These are phyloP conservation scores for Polyergus mexicanus DNA, from an alignment of 1,140 invertebrate genomes.

Conservation along the genomic window DNA sequence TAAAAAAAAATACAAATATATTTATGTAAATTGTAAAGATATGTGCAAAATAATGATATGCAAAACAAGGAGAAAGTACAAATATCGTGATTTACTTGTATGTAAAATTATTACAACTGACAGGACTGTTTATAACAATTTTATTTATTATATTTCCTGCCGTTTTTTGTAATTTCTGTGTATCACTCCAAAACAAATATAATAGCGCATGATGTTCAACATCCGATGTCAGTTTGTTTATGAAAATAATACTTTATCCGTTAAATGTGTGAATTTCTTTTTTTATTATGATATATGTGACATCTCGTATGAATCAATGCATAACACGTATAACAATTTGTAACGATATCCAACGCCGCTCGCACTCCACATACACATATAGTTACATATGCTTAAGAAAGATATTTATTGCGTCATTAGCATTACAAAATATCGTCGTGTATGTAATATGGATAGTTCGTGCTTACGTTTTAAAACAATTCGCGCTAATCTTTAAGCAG, in stretches of 20 bases:
- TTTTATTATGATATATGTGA: constrained; percentile 68
- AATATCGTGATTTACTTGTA: constrained; percentile 56
- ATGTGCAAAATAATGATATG: constrained; percentile 33
- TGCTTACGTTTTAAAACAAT: constrained; percentile 60
- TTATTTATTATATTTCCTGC: constrained; percentile 36
- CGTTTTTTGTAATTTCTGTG: constrained; percentile 25
- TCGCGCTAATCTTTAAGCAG: constrained; percentile 43
- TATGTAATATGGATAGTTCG: constrained; percentile 48
- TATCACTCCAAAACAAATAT: constrained; percentile 28
- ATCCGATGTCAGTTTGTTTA: constrained; percentile 10
- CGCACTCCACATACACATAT: constrained; percentile 40
- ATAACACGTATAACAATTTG: constrained; percentile 63
- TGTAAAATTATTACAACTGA: constrained; percentile 45
- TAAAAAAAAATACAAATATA: constrained; percentile 48
- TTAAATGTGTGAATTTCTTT: constrained; percentile 44
- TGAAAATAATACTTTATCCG: constrained; percentile 58
- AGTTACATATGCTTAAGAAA: constrained; percentile 59
- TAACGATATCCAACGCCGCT: constrained; percentile 53
- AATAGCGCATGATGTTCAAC: constrained; percentile 14
- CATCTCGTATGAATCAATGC: constrained; percentile 58
- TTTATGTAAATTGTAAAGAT: too few relatives aligned
- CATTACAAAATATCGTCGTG: constrained; percentile 62
- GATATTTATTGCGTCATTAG: constrained; percentile 58
- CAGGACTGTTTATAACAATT: constrained; percentile 29
- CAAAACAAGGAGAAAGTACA: constrained; percentile 51